Evolutionary conservation across 2,797 vertebrate genomes (phyloP), one percentile per base, ranked within the genome.

Genomic region (Molothrus aeneus): DNA sequence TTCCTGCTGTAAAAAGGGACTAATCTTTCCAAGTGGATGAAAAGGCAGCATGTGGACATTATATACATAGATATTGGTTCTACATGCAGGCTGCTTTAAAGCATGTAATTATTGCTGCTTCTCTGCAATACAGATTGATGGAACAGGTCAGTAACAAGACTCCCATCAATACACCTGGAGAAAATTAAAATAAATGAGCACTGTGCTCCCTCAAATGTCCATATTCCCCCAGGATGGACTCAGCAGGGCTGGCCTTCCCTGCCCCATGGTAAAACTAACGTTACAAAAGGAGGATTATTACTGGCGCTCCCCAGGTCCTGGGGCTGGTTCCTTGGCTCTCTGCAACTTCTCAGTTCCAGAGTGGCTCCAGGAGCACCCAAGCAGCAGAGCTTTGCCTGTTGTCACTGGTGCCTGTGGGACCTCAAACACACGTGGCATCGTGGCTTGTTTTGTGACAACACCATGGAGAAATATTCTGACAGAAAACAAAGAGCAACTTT

Each of bases 211-310:
- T n/a, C 13, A 61, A 53, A 48, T 16, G 34, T 21, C 47, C 26
- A 5, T 29, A 26, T 34, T 48, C 20, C 18, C 64, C 20, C 6
- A 1, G 0, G 0, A 14, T 6, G 18, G 32, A 38, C 69, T 60
- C 36, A 12, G 17, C 60, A 80, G 36, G 36, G 25, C 34, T 70
- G 59, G 10, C 28, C 54, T 24, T 63, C 53, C 29, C 17, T 32
- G 32, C 14, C 32, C 32, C 1, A 0, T n/a, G 22, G 51, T 57
- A 68, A 64, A 77, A 78, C 25, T 26, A 31, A 51, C 13, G n/a
- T 86, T 43, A 32, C 60, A 71, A 47, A 73, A 34, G 12, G 59
- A 21, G 7, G 36, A 48, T 53, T 73, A 10, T 38, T 70, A 61
- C 50, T 50, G 18, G 6, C 13, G 83, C 43, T 69, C 15, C 12